Evolutionary conservation across 1,140 invertebrate species (phyloP).

Genomic region (Aphelenchoides fujianensis): DNA sequence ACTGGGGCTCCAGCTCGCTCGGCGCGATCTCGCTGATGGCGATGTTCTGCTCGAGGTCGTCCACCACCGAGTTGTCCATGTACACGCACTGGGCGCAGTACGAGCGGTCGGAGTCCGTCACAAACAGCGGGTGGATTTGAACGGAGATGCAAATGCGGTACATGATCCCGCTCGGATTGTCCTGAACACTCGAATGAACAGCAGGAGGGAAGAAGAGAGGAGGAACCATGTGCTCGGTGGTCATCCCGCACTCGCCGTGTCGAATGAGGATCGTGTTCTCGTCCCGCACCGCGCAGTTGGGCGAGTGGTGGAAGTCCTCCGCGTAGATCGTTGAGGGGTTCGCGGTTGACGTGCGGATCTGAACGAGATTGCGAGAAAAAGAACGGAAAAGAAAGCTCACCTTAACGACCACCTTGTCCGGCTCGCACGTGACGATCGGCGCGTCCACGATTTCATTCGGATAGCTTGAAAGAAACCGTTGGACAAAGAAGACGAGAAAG

Average conservation of each 20-base stretch:
- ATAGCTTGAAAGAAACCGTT: no score
- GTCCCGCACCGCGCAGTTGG: constrained; percentile 52
- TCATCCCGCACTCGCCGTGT: constrained; percentile 61
- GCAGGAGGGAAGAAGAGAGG: neutral
- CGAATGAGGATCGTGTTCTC: constrained; percentile 53
- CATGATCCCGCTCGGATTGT: constrained; percentile 54
- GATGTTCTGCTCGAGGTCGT: constrained; percentile 57
- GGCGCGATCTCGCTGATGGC: constrained; percentile 50
- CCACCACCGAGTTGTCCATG: constrained; percentile 58
- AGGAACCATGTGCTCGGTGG: constrained; percentile 52
- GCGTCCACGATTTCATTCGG: constrained; percentile 60
- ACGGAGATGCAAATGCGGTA: constrained; percentile 55
- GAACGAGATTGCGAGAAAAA: neutral
- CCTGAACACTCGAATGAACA: constrained; percentile 38
- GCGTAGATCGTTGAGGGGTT: constrained; percentile 61
- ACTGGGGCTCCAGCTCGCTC: constrained; percentile 58
- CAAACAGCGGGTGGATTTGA: constrained; percentile 59
- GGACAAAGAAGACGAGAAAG: no score
- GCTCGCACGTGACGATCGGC: constrained; percentile 58
- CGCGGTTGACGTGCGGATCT: constrained; percentile 55
- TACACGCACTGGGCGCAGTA: constrained; percentile 62
- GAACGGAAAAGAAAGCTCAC: constrained; percentile 28
- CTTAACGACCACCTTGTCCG: constrained; percentile 55
- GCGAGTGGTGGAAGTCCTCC: constrained; percentile 55
- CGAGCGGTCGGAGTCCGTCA: constrained; percentile 57